Conservation (phyloP, 2,113 vertebrate species). For the Dryoscopus gambensis region DNA sequence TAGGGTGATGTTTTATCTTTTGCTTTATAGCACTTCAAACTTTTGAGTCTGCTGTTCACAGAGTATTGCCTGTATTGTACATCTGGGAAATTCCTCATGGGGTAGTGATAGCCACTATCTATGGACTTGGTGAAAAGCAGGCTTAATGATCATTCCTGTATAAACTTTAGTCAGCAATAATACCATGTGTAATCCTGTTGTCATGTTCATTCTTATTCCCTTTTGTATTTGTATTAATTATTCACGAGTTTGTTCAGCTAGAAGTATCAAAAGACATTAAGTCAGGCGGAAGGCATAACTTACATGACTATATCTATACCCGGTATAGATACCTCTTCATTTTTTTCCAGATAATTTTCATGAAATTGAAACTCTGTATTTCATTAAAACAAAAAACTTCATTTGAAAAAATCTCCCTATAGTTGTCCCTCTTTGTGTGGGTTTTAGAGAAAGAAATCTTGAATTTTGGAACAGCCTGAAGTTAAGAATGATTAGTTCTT, state of each 20-base stretch:
- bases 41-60: neutral
- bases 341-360: neutral
- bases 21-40: neutral
- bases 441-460: neutral
- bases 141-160: neutral
- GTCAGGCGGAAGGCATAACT: neutral
- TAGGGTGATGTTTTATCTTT: neutral
- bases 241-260: neutral
- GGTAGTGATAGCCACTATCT: neutral
- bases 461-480: neutral
- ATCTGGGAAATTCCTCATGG: neutral
- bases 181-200: neutral
- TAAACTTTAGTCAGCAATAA: neutral
- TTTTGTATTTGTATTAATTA: neutral
- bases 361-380: neutral
- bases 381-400: neutral
- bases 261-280: neutral
- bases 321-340: neutral
- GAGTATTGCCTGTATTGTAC: neutral
- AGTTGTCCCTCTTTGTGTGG: neutral
- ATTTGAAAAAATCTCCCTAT: neutral
- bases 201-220: neutral
- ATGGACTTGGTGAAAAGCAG: neutral
- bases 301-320: neutral
- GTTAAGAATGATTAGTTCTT: neutral